Conservation (phyloP, 2,797 vertebrate species). For the Amblyopsis hoosieri region DNA sequence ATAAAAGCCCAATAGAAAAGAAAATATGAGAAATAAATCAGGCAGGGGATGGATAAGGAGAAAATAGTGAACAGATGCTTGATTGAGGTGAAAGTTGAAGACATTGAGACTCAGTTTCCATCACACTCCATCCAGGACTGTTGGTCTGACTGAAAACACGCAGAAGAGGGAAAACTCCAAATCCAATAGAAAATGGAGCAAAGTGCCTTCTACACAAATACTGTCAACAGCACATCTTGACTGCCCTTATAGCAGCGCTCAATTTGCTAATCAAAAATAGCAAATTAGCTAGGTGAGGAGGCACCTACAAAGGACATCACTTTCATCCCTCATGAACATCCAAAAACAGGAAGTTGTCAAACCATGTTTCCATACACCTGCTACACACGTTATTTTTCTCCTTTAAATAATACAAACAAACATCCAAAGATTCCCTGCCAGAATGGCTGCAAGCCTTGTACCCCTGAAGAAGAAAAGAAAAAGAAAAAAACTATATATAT, state of each 20-base stretch:
- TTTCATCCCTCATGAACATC: no score
- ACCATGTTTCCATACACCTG: not conserved
- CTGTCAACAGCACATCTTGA: not conserved
- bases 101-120: conserved; percentile 43
- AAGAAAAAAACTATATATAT: no score
- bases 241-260: not conserved
- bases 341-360: not conserved
- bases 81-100: conserved; percentile 46
- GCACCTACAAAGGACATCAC: not conserved
- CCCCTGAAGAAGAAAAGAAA: no score
- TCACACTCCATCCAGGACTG: conserved; percentile 18
- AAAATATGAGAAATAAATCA: not conserved
- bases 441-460: not conserved
- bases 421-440: not conserved
- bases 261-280: not conserved
- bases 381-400: not conserved
- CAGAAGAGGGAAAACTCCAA: conserved; percentile 6
- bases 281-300: not conserved
- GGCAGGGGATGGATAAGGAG: not conserved
- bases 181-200: conserved; percentile 2
- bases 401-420: not conserved
- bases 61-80: conserved; percentile 2
- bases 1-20: not conserved
- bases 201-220: conserved; percentile 4
- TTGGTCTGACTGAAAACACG: conserved; percentile 9